Evolutionary conservation across 2,797 vertebrate species (phyloP), one percentile per base, ranked within the genome.

Genomic region (Microtus agrestis): DNA sequence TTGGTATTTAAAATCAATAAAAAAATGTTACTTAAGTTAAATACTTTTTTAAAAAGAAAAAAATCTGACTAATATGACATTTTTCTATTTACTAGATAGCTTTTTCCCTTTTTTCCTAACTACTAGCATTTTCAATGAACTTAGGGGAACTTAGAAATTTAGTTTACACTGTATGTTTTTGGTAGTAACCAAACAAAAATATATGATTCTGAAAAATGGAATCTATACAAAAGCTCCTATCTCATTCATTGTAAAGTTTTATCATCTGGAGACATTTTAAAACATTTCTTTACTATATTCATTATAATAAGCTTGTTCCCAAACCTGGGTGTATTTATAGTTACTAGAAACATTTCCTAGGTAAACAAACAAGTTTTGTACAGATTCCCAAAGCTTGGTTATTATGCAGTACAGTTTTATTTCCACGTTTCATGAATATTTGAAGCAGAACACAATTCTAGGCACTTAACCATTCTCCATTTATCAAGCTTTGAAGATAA

Each of bases 401-500:
- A 76, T 1, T 71, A 56, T 46, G 13, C 2, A 85, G 92, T 82
- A 5, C 6, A 63, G 13, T 0, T 9, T 17, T 48, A 76, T 84
- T 89, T 10, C 11, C 4, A 1, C 51, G 34, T 79, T 56, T 0
- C 37, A 71, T 85, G 87, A 93, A 54, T 87, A 89, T 27, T 51
- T 91, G 12, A 92, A 91, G 13, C 77, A 81, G 81, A 69, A 25
- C 2, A 65, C n/a, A 2, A 84, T 69, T 93, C 46, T 31, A 31
- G 12, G 4, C 15, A 34, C 2, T 2, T 82, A 87, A 3, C 6
- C 23, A 61, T 84, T 91, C 1, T 51, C 14, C 48, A 79, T 43
- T 19, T 76, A 77, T 51, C 48, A 88, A 85, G 87, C 29, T 89
- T 95, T 80, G 81, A 74, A 89, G 14, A 48, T 63, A 56, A 76